Base-by-base conservation (phyloP, 2,888 invertebrate species). In the Scaptomyza tumidula region DNA sequence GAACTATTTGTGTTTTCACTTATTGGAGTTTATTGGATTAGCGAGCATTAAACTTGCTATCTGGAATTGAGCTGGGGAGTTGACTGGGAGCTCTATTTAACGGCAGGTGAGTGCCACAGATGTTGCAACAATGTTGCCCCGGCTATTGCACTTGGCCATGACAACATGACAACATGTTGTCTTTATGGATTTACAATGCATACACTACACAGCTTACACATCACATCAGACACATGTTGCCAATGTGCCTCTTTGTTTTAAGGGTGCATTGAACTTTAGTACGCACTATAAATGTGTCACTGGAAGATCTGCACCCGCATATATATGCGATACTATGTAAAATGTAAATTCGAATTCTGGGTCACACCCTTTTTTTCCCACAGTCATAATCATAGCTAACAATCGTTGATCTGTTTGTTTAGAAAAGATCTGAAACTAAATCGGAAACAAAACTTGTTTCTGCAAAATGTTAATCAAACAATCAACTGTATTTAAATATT, bases 1-100 rank as follows among this genome's bases (percentile, higher is more conserved):
- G 89, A 89, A 85, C 86, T 89, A 88, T 79, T 85, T 87, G 73
- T 71, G 54, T 63, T 82, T 69, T 81, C 80, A 71, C 71, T 85
- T 71, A 82, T 86, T 82, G 88, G 59, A 75, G 68, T 86, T 72
- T 80, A 78, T 73, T 76, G 75, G 78, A 75, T 75, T 77, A 77
- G 57, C 75, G 78, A 46, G 74, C 78, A 63, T 73, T 78, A 75
- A 75, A 72, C 74, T 46, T 55, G 55, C 37, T 70, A 63, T 46
- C 49, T 58, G 76, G 57, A 50, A 71, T 71, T 62, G 37, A 37
- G 39, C 50, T 24, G 19, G 33, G 0, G 9, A 49, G 9, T 16
- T 10, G 10, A 39, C 56, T 54, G 44, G 35, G 10, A 55, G 33
- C 24, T 24, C 24, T 24, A 24, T 24, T 3, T 55, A 67, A 19